Evolutionary conservation across 2,113 vertebrate genomes (phyloP), one percentile per base, ranked within the genome.

Genomic region (Chaetorhynchus papuensis): DNA sequence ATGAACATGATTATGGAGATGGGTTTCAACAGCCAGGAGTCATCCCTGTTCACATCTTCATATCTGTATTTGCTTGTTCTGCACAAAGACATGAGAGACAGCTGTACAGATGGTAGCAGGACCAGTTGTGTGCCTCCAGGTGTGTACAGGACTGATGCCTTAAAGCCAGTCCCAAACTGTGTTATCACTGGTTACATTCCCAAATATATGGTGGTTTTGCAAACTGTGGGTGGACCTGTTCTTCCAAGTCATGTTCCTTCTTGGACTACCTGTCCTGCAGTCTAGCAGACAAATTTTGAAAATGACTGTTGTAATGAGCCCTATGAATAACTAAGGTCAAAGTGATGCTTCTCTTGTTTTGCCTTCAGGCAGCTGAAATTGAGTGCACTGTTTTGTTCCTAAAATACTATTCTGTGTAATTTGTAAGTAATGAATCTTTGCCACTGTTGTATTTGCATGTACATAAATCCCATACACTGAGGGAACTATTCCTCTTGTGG

Each of bases 21-120:
- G 41, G 7, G 11, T 78, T 53, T 44, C 41, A 53, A 6, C 3
- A 59, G 63, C 45, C 28, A 78, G 57, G 22, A 17, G 13, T 41
- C 56, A 82, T 20, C n/a, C 12, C 16, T 35, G 30, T 23, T 75
- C 47, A 2, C 5, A 8, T 37, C 23, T 54, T n/a, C 18, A 2
- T 17, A 9, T 26, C 13, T 45, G 9, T 18, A 19, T 45, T 80
- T 71, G 15, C 18, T 76, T 64, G 20, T 22, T 39, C 39, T 83
- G 33, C 21, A 19, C 8, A 4, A 4, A 63, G 35, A 39, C 47
- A 39, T 26, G 6, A 52, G 24, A 35, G 0, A 0, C 27, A 35
- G 26, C 19, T 44, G 30, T 31, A 24, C 20, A 63, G 56, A 11
- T 4, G 50, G 21, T 6, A 30, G 35, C 9, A 15, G 66, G 14